Evolutionary conservation across 2,113 vertebrate species (phyloP), one percentile per base, ranked within the genome.

Genomic region (Poeciliopsis retropinna): DNA sequence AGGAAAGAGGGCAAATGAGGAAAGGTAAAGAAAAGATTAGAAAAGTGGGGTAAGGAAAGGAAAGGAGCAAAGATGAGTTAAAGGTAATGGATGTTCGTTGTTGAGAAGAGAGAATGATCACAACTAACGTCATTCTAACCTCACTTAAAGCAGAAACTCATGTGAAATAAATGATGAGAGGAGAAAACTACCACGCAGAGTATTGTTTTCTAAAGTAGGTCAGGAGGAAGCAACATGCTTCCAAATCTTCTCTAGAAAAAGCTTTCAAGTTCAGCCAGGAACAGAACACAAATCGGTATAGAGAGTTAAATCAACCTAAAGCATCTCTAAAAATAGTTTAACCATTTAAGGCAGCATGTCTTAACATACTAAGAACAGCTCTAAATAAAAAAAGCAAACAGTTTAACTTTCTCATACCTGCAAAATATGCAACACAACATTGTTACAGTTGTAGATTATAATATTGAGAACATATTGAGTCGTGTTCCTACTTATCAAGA

Each of bases 121-220:
- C 76, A 90, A 82, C 78, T 84, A 87, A 86, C 87, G 87, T 88
- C 78, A 79, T 66, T 85, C 69, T 80, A 82, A 67, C 75, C 78
- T 68, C 73, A 64, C 79, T 81, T 82, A 72, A 80, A 80, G 83
- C 76, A 70, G 68, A 82, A 82, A 85, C 79, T 32, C 78, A 80
- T 57, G 73, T 9, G n/a, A 73, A 81, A 60, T 72, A 78, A 77
- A 68, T 78, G 86, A 90, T 80, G 74, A 88, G 81, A 86, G 30
- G 51, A 75, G 81, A 92, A 85, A 89, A 87, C 78, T 81, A 83
- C 83, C 85, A 66, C 75, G 81, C 66, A 71, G 74, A 62, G 60
- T 73, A 81, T 67, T 84, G 77, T 77, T 81, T 75, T 76, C 70
- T 44, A 82, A 89, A 89, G 82, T 88, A 88, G 83, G 90, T 87